Percentiles rank a stretch among this genome's conserved stretches.
Conservation (phyloP, 2,888 invertebrate species). For the Lordiphosa andalusiaca region DNA sequence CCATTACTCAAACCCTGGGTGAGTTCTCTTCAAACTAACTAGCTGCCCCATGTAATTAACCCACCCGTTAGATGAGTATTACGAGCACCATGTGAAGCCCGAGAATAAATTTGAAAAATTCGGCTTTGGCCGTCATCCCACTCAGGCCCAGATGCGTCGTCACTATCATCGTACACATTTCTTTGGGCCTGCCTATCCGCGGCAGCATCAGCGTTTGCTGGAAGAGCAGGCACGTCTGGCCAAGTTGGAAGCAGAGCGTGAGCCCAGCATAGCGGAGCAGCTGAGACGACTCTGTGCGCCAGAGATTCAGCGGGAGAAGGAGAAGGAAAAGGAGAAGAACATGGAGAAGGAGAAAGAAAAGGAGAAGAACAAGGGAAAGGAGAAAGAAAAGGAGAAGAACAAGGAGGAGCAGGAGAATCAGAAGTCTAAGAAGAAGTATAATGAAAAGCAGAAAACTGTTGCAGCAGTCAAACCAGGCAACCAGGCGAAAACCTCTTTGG, state of each 20-base stretch:
- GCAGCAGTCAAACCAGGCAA: not conserved
- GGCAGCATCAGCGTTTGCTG: not conserved
- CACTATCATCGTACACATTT: constrained; percentile 16
- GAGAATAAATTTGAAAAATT: not conserved
- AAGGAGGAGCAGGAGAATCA: too few relatives aligned
- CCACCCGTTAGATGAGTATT: constrained; percentile 11
- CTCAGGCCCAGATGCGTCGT: not conserved
- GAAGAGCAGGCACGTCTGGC: not conserved
- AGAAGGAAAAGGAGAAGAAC: too few relatives aligned
- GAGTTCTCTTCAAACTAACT: too few relatives aligned
- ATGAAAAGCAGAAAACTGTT: not conserved
- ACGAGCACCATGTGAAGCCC: constrained; percentile 7
- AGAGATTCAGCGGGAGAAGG: too few relatives aligned
- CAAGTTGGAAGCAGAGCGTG: not conserved
- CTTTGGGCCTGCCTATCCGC: constrained; percentile 10
- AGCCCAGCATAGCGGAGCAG: too few relatives aligned
- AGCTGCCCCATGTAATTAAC: not conserved
- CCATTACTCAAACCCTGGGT: too few relatives aligned
- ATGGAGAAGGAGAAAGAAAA: too few relatives aligned
- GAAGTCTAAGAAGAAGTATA: too few relatives aligned
- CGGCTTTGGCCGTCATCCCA: not conserved
- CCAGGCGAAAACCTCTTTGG: not conserved
- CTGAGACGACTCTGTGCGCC: too few relatives aligned
- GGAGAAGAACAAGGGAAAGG: too few relatives aligned
- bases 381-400: too few relatives aligned